Percentiles rank a stretch among this genome's conserved stretches.
Conservation (phyloP, 2,888 invertebrate species). For the Cryptocephalus primarius region DNA sequence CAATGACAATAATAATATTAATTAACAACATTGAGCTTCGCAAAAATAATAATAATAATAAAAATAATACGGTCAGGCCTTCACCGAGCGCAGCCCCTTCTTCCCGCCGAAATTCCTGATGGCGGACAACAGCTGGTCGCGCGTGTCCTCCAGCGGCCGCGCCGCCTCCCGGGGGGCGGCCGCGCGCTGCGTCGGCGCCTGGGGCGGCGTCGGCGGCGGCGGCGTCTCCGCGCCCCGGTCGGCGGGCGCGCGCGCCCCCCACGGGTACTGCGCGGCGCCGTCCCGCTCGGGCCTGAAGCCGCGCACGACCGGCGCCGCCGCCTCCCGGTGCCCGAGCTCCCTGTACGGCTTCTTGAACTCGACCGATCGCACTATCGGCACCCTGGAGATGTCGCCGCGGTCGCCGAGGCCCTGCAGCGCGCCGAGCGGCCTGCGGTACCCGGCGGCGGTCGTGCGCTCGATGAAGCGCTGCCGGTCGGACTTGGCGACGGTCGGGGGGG, state of each 20-base stretch:
- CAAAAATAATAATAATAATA: not conserved
- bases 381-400: conserved; percentile 34
- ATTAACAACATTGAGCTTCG: conserved; percentile 5
- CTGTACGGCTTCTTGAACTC: conserved; percentile 40
- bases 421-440: conserved; percentile 29
- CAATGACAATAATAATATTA: not conserved
- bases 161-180: conserved; percentile 22
- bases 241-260: conserved; percentile 23
- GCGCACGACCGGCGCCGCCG: conserved; percentile 29
- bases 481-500: conserved; percentile 8
- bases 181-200: conserved; percentile 31
- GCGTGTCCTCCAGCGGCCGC: conserved; percentile 39
- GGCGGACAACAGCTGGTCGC: conserved; percentile 56
- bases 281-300: conserved; percentile 21
- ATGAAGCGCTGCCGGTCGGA: conserved; percentile 17
- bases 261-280: conserved; percentile 18
- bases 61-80: not conserved
- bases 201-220: conserved; percentile 22
- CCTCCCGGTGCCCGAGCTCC: conserved; percentile 15
- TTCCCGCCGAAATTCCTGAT: conserved; percentile 57
- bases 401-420: conserved; percentile 26
- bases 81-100: conserved; percentile 27
- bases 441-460: conserved; percentile 20
- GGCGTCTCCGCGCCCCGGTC: conserved; percentile 18
- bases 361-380: conserved; percentile 40